Evolutionary conservation across 2,888 invertebrate genomes (phyloP).

Genomic region (Acanthosepion esculentum): DNA sequence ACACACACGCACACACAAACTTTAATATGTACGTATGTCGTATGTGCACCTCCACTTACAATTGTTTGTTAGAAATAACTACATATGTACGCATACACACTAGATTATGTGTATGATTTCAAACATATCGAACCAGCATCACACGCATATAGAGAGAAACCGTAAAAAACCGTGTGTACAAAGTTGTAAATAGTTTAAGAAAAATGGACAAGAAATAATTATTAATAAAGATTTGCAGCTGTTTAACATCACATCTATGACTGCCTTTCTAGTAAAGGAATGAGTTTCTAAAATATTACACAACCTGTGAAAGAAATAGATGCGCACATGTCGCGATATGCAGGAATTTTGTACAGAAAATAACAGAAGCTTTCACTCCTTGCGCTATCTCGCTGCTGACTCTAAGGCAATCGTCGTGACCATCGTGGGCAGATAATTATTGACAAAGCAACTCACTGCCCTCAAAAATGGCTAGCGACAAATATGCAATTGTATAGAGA

Average conservation of each 20-base stretch:
- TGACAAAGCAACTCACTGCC: not conserved
- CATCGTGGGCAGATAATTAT: not conserved
- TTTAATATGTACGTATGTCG: not conserved
- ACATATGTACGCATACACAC: not conserved
- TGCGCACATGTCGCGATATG: not conserved
- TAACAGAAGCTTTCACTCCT: not conserved
- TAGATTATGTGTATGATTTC: not conserved
- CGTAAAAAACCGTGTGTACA: not conserved
- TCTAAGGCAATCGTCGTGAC: not conserved
- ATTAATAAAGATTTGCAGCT: not conserved
- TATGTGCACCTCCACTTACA: not conserved
- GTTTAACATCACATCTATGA: not conserved
- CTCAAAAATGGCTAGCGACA: not conserved
- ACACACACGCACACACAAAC: no score
- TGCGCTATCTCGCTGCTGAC: not conserved
- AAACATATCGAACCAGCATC: not conserved
- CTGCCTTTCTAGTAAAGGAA: not conserved
- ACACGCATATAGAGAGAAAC: not conserved
- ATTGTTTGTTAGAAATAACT: not conserved
- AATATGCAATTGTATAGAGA: not conserved
- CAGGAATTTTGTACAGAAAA: constrained; percentile 3
- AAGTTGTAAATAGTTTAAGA: constrained; percentile 33
- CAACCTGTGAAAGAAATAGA: not conserved
- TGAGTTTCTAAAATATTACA: not conserved
- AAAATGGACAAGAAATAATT: not conserved